phyloP scores from a whole-genome alignment of 1,140 invertebrate genomes.

The Pachypsylla venusta region DNA sequence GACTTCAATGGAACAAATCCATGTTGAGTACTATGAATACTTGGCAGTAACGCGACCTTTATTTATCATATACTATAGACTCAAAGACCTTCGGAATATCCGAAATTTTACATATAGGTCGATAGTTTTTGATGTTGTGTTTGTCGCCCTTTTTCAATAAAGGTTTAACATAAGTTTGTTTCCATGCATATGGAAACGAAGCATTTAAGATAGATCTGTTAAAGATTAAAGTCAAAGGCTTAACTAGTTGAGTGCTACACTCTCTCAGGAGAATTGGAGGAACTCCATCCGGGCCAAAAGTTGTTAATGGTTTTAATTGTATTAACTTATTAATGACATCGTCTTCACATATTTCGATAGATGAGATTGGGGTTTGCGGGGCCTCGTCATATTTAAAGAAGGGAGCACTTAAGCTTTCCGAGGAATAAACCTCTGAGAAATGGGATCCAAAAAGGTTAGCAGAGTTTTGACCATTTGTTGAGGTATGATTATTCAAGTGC shows the following conservation, averaged over 20 bases:
- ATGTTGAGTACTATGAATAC: slow-evolving; percentile 12
- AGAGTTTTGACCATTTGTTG: too few species aligned
- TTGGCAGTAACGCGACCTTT: too few species aligned
- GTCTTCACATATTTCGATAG: too few species aligned
- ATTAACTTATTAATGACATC: too few species aligned
- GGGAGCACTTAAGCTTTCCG: too few species aligned
- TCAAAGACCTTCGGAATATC: slow-evolving; percentile 19
- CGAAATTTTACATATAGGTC: slow-evolving; percentile 20
- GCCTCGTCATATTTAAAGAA: too few species aligned
- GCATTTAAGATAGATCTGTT: not conserved
- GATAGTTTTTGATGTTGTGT: slow-evolving; percentile 17
- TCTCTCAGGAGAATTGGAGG: not conserved
- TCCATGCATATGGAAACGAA: slow-evolving; percentile 11
- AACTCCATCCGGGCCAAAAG: not conserved
- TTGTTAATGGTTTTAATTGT: too few species aligned
- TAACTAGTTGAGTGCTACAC: not conserved
- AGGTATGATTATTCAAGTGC: too few species aligned
- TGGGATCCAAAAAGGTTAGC: too few species aligned
- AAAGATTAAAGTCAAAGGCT: not conserved
- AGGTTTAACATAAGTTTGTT: slow-evolving; percentile 14
- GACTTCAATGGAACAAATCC: slow-evolving; percentile 11
- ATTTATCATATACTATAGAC: not conserved
- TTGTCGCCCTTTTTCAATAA: slow-evolving; percentile 17
- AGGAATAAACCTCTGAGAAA: too few species aligned
- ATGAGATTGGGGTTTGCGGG: too few species aligned